Percentiles rank a stretch among this genome's conserved stretches.
Conservation (phyloP, 1,140 invertebrate genomes). For the Psilanteris sp. region DNA sequence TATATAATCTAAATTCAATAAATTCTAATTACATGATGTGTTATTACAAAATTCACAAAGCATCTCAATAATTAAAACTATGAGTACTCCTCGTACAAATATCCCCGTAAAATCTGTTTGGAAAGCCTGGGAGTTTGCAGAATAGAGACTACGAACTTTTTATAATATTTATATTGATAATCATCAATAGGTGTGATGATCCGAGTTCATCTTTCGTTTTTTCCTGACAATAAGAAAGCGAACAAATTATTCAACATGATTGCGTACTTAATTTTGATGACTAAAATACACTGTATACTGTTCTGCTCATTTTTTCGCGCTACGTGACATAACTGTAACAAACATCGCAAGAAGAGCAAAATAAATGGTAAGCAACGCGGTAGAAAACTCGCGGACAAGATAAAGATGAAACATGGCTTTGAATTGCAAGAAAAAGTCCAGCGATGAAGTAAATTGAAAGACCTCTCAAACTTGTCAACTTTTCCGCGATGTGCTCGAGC, state of each 20-base stretch:
- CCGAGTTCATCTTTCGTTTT: too few species aligned
- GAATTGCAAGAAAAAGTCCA: constrained; percentile 61
- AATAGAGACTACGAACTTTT: too few species aligned
- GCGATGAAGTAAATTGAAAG: constrained; percentile 78
- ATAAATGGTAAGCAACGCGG: background rate
- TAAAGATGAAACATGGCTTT: constrained; percentile 25
- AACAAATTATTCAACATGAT: constrained; percentile 10
- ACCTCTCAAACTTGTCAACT: constrained; percentile 77
- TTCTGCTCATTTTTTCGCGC: constrained; percentile 5
- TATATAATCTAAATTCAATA: too few species aligned
- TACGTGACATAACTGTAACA: constrained; percentile 58
- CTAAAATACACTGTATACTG: constrained; percentile 7
- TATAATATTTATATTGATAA: too few species aligned
- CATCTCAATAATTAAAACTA: too few species aligned
- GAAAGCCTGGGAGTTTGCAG: too few species aligned
- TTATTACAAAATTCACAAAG: too few species aligned
- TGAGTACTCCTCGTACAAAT: too few species aligned
- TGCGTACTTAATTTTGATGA: constrained; percentile 23
- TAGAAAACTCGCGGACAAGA: constrained; percentile 7
- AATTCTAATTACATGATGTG: too few species aligned
- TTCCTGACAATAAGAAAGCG: too few species aligned
- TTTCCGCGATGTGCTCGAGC: constrained; percentile 62
- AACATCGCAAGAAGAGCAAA: constrained; percentile 26
- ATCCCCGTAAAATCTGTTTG: too few species aligned
- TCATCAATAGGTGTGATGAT: too few species aligned